phyloP scores from a whole-genome alignment of 2,113 vertebrate species.

The Chloropsis cyanopogon region DNA sequence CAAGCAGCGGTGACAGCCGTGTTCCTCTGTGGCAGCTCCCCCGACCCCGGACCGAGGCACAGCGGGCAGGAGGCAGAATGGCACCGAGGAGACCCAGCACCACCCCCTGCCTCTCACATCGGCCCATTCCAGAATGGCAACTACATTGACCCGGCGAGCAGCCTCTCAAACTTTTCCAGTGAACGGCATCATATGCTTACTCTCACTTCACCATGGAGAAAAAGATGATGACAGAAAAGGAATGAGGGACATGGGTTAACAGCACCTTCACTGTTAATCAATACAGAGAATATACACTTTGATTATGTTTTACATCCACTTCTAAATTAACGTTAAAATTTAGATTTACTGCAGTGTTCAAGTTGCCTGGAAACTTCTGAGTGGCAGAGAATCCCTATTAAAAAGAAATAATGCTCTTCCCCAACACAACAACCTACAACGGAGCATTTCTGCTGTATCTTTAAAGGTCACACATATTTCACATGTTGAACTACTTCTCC shows the following conservation, averaged over 20 bases:
- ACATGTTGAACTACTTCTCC: background rate
- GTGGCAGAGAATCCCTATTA: background rate
- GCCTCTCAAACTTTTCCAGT: background rate
- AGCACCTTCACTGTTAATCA: background rate
- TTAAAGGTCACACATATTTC: background rate
- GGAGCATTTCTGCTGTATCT: background rate
- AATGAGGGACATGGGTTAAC: background rate
- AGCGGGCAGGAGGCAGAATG: background rate
- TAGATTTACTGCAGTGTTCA: background rate
- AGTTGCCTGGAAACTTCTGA: conserved; percentile 45
- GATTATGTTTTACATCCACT: background rate
- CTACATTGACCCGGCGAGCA: background rate
- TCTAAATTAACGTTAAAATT: background rate
- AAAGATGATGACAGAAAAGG: background rate
- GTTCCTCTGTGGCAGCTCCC: background rate
- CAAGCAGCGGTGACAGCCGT: background rate
- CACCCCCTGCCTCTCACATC: background rate
- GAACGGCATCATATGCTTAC: background rate
- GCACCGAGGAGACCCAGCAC: background rate
- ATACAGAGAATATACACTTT: background rate
- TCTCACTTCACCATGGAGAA: background rate
- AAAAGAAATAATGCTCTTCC: background rate
- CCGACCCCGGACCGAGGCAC: background rate
- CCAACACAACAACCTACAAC: background rate
- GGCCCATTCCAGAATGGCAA: fast-evolving